Evolutionary conservation across 2,113 vertebrate species (phyloP).

Genomic region (Myrmophylax atrothorax): DNA sequence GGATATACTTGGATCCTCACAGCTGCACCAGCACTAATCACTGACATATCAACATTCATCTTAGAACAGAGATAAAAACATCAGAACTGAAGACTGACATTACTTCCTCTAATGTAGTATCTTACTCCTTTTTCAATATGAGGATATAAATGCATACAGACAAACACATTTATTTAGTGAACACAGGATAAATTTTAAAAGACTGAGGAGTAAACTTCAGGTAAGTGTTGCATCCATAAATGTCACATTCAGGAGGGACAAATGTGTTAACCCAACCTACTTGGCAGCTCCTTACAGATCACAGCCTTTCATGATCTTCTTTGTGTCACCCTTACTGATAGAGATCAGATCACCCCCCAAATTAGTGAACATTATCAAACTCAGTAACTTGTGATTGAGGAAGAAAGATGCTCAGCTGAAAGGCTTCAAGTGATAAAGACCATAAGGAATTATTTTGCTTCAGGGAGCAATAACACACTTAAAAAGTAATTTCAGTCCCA

Average conservation of each 20-base stretch:
- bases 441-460: slow-evolving; percentile 41
- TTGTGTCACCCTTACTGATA: background rate
- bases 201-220: background rate
- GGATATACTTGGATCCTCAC: background rate
- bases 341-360: background rate
- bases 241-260: background rate
- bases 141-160: background rate
- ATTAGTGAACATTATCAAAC: background rate
- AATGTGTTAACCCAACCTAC: background rate
- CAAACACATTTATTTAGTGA: background rate
- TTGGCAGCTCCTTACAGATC: background rate
- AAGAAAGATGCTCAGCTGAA: background rate
- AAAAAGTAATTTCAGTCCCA: slow-evolving; percentile 28
- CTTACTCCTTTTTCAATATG: background rate
- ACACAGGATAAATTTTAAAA: background rate
- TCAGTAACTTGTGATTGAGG: background rate
- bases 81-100: background rate
- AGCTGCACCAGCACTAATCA: background rate
- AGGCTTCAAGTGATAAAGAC: slow-evolving; percentile 6
- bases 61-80: background rate
- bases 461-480: slow-evolving; percentile 28
- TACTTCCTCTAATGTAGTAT: background rate
- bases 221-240: background rate
- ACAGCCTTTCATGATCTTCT: background rate
- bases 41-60: background rate